Evolutionary conservation across 2,797 vertebrate species (phyloP).

Genomic region (Sebastes hopkinsi): DNA sequence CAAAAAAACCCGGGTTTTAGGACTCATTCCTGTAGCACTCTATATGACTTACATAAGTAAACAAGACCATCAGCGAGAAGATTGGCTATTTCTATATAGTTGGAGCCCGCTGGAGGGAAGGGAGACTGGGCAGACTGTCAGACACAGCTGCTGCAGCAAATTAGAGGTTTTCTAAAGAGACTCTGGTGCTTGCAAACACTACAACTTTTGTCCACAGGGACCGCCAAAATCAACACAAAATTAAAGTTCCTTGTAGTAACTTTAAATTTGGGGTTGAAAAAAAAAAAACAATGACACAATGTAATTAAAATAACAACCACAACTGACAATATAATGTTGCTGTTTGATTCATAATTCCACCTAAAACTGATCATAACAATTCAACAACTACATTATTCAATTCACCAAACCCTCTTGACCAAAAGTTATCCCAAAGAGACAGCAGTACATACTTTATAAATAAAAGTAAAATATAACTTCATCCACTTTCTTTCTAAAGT

Average conservation of each 20-base stretch:
- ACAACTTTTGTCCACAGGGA: not conserved
- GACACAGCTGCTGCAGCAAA: too few species aligned
- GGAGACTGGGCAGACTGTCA: too few species aligned
- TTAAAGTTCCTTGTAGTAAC: too few species aligned
- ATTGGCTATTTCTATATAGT: not conserved
- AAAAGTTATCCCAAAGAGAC: not conserved
- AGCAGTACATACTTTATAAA: not conserved
- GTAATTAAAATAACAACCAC: not conserved
- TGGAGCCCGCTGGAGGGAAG: too few species aligned
- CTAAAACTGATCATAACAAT: not conserved
- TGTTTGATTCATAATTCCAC: not conserved
- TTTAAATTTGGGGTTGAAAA: not conserved
- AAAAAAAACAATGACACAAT: not conserved
- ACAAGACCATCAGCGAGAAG: not conserved
- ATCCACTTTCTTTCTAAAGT: not conserved
- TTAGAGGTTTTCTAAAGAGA: too few species aligned
- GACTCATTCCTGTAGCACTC: not conserved
- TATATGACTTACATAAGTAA: not conserved
- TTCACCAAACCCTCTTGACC: not conserved
- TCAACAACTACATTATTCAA: not conserved
- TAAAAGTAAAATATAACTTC: not conserved
- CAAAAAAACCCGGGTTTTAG: not conserved
- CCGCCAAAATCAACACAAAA: not conserved
- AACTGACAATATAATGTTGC: not conserved
- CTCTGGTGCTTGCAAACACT: too few species aligned